Percentiles rank a stretch among this genome's conserved stretches.
Conservation (phyloP, 2,113 vertebrate genomes). For the Scatophagus argus region DNA sequence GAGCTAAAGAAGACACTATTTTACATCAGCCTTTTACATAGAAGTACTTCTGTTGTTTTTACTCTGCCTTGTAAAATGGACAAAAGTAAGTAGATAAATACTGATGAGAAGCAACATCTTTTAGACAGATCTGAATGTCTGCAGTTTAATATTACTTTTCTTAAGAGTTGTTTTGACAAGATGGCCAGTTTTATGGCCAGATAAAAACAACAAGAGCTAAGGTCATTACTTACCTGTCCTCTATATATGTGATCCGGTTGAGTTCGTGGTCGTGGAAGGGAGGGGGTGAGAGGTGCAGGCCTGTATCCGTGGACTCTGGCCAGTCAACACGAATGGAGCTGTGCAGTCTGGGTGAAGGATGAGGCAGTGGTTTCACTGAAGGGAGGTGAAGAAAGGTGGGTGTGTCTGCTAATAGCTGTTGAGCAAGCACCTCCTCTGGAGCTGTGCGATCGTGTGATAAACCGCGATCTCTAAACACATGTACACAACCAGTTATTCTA, state of each 20-base stretch:
- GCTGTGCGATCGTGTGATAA: background rate
- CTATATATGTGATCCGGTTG: background rate
- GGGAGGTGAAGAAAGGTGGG: slow-evolving; percentile 62
- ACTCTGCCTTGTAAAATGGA: background rate
- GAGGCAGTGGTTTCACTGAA: slow-evolving; percentile 47
- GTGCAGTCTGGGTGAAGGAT: slow-evolving; percentile 56
- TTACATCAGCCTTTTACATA: background rate
- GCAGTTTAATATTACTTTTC: background rate
- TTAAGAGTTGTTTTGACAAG: background rate
- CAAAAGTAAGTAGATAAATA: background rate
- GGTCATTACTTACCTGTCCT: slow-evolving; percentile 54
- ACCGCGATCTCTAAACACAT: background rate
- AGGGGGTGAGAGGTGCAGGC: slow-evolving; percentile 1
- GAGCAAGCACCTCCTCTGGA: slow-evolving; percentile 13
- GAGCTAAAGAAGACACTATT: background rate
- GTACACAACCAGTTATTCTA: no score
- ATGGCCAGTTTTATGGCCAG: background rate
- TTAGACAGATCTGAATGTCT: background rate
- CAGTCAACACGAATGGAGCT: slow-evolving; percentile 83
- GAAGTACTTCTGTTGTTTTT: background rate
- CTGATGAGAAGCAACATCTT: background rate
- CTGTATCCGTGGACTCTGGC: slow-evolving; percentile 83
- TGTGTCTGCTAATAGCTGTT: slow-evolving; percentile 65
- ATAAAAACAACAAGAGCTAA: background rate
- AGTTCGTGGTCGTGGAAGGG: background rate